Evolutionary conservation across 1,140 invertebrate species (phyloP).

Genomic region (Bemisia tabaci): DNA sequence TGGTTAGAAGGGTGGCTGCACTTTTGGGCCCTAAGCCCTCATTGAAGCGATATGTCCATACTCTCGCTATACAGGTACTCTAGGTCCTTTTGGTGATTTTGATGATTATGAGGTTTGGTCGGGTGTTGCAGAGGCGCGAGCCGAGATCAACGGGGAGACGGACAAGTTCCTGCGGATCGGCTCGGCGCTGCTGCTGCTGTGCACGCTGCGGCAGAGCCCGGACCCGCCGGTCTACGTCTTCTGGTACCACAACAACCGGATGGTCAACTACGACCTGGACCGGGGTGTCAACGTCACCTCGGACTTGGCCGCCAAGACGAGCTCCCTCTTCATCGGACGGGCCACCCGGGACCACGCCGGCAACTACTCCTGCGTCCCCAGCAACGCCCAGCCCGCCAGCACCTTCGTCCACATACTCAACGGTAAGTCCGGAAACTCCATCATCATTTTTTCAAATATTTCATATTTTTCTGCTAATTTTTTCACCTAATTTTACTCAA

Average conservation of each 20-base stretch:
- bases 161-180: constrained; percentile 78
- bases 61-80: no score
- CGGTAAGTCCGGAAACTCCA: constrained; percentile 37
- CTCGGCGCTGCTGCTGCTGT: constrained; percentile 62
- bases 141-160: constrained; percentile 65
- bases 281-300: constrained; percentile 68
- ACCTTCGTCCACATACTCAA: constrained; percentile 76
- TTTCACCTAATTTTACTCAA: no score
- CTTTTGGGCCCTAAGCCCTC: no score
- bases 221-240: constrained; percentile 70
- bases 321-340: constrained; percentile 46
- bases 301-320: constrained; percentile 41
- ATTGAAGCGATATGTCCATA: no score
- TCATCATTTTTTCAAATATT: no score
- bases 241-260: constrained; percentile 80
- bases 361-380: constrained; percentile 76
- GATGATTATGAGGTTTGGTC: no score
- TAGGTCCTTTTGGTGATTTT: no score
- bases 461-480: no score
- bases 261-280: constrained; percentile 79
- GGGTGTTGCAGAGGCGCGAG: constrained; percentile 56
- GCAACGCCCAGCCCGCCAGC: constrained; percentile 67
- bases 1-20: no score
- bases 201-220: constrained; percentile 63
- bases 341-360: constrained; percentile 60